Evolutionary conservation across 2,888 invertebrate genomes (phyloP).

Genomic region (Pogonocherus hispidulus): DNA sequence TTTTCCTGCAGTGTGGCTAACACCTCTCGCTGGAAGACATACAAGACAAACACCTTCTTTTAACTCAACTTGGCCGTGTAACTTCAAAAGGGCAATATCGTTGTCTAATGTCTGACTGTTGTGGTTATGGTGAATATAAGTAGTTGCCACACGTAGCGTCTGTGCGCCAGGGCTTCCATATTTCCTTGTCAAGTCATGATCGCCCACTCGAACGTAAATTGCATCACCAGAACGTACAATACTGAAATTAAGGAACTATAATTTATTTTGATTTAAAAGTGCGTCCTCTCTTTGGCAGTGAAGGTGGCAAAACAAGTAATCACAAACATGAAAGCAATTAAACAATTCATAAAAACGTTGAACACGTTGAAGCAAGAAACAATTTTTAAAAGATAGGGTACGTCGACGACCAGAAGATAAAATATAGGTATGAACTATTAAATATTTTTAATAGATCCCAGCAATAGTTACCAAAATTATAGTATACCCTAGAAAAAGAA

Average conservation of each 20-base stretch:
- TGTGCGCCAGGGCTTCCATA: conserved; percentile 94
- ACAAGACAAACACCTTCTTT: conserved; percentile 89
- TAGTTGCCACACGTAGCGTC: conserved; percentile 90
- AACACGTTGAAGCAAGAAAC: too few relatives aligned
- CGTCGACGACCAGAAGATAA: too few relatives aligned
- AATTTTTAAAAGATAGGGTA: too few relatives aligned
- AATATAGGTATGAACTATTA: too few relatives aligned
- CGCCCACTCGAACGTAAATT: conserved; percentile 93
- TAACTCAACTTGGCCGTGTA: conserved; percentile 90
- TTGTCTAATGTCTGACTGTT: conserved; percentile 95
- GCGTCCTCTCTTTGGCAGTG: too few relatives aligned
- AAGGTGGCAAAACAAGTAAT: too few relatives aligned
- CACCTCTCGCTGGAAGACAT: conserved; percentile 90
- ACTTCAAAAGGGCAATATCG: conserved; percentile 91
- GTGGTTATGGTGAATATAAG: conserved; percentile 96
- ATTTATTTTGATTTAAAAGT: background rate
- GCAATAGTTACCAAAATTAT: too few relatives aligned
- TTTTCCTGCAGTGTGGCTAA: conserved; percentile 90
- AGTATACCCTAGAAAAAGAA: too few relatives aligned
- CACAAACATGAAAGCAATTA: too few relatives aligned
- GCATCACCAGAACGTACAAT: conserved; percentile 95
- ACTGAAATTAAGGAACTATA: conserved; percentile 69
- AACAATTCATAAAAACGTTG: too few relatives aligned
- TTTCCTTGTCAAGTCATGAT: conserved; percentile 91
- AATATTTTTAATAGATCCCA: too few relatives aligned